Conservation (phyloP, 2,797 vertebrate genomes). For the Gallinago solitaria region DNA sequence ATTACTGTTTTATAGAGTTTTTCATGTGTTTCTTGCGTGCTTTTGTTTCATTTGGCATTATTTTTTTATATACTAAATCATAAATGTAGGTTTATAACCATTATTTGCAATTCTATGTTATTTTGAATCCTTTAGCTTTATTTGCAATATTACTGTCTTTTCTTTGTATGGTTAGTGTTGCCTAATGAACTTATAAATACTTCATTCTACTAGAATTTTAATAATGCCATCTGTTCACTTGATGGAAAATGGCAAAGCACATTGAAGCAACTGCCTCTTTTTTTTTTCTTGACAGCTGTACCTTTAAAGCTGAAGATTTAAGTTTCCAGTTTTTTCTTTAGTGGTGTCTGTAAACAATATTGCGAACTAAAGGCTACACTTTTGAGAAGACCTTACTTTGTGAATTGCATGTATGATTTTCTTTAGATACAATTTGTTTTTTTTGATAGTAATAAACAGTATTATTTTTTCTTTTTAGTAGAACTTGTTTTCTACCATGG, state of each 20-base stretch:
- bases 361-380: background rate
- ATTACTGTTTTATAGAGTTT: background rate
- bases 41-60: slow-evolving; percentile 13
- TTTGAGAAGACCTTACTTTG: background rate
- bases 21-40: background rate
- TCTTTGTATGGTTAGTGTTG: slow-evolving; percentile 17
- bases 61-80: background rate
- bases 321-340: background rate
- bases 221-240: slow-evolving; percentile 60
- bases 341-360: background rate
- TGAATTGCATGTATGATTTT: background rate
- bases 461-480: background rate
- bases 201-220: slow-evolving; percentile 66
- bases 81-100: background rate
- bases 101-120: slow-evolving; percentile 17
- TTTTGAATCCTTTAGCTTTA: slow-evolving; percentile 32
- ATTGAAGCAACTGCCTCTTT: background rate
- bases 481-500: background rate
- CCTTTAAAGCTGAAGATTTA: slow-evolving; percentile 30
- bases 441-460: background rate
- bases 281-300: background rate
- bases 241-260: background rate
- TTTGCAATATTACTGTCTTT: slow-evolving; percentile 20
- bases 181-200: slow-evolving; percentile 67
- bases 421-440: background rate